Evolutionary conservation across 2,113 vertebrate genomes (phyloP).

Genomic region (Entomyzon cyanotis): DNA sequence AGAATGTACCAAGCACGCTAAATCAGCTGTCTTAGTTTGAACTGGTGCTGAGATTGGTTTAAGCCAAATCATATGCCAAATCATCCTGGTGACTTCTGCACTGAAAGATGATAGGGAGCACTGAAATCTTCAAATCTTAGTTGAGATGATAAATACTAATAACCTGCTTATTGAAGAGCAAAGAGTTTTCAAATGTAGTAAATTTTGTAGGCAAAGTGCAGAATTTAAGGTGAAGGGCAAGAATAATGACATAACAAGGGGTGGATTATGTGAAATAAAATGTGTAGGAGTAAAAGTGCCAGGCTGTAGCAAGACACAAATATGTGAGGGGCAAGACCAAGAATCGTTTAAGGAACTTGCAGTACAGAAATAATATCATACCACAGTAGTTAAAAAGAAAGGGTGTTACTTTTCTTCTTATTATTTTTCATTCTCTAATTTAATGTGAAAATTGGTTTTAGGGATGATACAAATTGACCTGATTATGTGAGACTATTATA

Average conservation of each 20-base stretch:
- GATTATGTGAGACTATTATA: not conserved
- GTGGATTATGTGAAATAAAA: not conserved
- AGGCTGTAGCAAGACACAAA: not conserved
- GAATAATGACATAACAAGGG: not conserved
- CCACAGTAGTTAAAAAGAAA: not conserved
- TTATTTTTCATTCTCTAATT: not conserved
- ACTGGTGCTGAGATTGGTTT: not conserved
- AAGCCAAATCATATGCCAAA: not conserved
- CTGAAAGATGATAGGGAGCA: not conserved
- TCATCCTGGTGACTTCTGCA: not conserved
- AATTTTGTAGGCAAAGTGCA: not conserved
- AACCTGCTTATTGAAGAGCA: not conserved
- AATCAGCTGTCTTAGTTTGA: not conserved
- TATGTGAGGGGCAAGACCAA: not conserved
- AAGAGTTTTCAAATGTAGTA: not conserved
- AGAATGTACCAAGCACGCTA: not conserved
- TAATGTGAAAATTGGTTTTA: not conserved
- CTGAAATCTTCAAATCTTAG: not conserved
- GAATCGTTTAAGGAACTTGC: not conserved
- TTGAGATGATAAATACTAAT: not conserved
- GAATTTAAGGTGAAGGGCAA: not conserved
- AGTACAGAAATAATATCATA: not conserved
- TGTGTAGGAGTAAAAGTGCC: not conserved
- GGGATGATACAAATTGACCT: not conserved
- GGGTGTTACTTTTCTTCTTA: not conserved